A percentile compares a stretch with the other conserved stretches of the same genome.
Conservation (phyloP, 2,888 invertebrate species). For the Watsonalla binaria region DNA sequence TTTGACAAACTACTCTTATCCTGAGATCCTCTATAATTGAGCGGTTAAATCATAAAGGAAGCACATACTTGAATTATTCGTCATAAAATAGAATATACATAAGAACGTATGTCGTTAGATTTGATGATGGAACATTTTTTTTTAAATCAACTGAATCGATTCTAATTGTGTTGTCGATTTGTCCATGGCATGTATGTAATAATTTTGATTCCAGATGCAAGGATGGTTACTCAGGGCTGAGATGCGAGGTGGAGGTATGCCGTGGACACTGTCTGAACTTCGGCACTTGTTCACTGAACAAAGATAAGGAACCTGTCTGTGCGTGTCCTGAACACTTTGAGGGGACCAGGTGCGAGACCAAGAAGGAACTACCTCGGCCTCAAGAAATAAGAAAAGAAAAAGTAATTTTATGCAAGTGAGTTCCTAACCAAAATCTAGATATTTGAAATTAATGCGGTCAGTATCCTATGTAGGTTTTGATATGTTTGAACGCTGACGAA, state of each 20-base stretch:
- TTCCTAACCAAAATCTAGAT: not conserved
- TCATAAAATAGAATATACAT: too few species aligned
- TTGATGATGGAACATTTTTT: too few species aligned
- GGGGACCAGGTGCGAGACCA: conserved; percentile 79
- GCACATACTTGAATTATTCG: too few species aligned
- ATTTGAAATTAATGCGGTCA: too few species aligned
- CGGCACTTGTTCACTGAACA: conserved; percentile 73
- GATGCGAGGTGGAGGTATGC: conserved; percentile 76
- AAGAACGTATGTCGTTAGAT: too few species aligned
- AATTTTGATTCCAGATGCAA: conserved; percentile 55
- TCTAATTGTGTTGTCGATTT: too few species aligned
- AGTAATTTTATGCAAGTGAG: conserved; percentile 47
- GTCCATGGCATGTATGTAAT: not conserved
- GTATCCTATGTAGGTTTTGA: too few species aligned
- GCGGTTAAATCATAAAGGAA: too few species aligned
- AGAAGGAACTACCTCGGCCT: conserved; percentile 11
- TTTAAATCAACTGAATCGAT: too few species aligned
- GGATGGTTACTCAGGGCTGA: conserved; percentile 55
- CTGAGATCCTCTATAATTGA: too few species aligned
- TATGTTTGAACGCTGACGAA: too few species aligned
- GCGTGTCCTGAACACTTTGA: conserved; percentile 67
- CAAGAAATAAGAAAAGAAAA: not conserved
- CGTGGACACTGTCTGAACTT: conserved; percentile 80
- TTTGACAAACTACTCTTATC: too few species aligned
- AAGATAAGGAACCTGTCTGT: conserved; percentile 59